Percentiles rank a stretch among this genome's conserved stretches.
Evolutionary conservation across 2,113 vertebrate species (phyloP).

Genomic region (Syngnathus floridae): DNA sequence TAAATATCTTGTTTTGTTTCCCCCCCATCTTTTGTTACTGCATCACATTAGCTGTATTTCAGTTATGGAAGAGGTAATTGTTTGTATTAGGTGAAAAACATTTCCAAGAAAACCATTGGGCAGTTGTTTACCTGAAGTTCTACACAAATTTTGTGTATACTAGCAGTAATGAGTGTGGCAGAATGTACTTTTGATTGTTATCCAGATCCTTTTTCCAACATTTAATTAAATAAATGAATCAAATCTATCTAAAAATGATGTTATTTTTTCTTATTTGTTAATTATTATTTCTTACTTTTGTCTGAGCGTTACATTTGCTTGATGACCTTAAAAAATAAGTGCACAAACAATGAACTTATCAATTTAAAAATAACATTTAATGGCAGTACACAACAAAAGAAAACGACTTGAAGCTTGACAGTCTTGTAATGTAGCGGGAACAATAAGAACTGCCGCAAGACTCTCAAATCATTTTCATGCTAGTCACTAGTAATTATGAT

Average conservation of each 20-base stretch:
- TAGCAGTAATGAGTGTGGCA: background rate
- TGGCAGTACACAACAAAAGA: background rate
- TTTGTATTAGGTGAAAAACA: background rate
- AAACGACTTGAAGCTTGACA: background rate
- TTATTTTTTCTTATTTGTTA: no score
- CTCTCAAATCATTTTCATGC: background rate
- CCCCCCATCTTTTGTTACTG: background rate
- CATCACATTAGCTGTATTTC: background rate
- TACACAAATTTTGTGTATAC: no score
- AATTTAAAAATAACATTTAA: no score
- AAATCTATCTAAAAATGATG: no score
- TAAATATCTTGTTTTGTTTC: background rate
- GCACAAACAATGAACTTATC: no score
- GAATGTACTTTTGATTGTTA: background rate
- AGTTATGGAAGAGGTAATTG: background rate
- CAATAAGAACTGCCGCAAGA: background rate
- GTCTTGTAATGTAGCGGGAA: background rate
- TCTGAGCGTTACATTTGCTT: no score
- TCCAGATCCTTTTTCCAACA: background rate
- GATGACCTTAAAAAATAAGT: no score
- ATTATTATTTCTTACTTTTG: no score
- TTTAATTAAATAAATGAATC: background rate
- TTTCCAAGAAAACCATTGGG: background rate
- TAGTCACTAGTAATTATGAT: background rate
- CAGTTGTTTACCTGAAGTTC: background rate